These are phyloP conservation scores for Drosophila pullipes DNA, from an alignment of 2,888 invertebrate genomes.

Conservation along the genomic window DNA sequence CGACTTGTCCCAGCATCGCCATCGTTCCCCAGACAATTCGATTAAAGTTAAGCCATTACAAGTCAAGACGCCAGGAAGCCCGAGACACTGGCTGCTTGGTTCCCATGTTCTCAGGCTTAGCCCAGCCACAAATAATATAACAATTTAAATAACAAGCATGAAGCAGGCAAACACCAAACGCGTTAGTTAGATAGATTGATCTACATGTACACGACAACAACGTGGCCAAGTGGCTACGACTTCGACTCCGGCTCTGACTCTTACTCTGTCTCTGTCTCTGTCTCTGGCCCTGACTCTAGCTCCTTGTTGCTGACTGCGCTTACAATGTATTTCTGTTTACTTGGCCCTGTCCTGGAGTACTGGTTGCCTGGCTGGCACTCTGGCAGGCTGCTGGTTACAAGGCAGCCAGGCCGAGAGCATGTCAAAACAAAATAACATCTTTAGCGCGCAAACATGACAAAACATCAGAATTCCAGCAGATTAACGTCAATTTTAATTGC, in stretches of 20 bases:
- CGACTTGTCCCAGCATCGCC: slow-evolving; percentile 22
- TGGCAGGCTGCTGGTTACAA: slow-evolving; percentile 36
- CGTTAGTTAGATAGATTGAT: slow-evolving; percentile 81
- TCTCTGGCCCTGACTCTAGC: slow-evolving; percentile 17
- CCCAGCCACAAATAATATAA: slow-evolving; percentile 78
- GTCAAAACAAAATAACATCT: slow-evolving; percentile 81
- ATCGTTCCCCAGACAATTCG: slow-evolving; percentile 65
- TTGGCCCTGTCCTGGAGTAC: slow-evolving; percentile 37
- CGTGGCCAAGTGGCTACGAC: slow-evolving; percentile 49
- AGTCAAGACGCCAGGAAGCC: slow-evolving; percentile 45
- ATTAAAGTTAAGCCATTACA: slow-evolving; percentile 76
- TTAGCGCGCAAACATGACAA: slow-evolving; percentile 82
- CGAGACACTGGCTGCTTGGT: slow-evolving; percentile 24
- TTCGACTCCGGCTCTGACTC: not conserved
- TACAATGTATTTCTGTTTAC: slow-evolving; percentile 25
- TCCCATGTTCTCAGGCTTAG: slow-evolving; percentile 70
- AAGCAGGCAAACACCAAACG: slow-evolving; percentile 77
- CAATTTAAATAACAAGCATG: slow-evolving; percentile 80
- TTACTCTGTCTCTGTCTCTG: not conserved
- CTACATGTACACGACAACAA: slow-evolving; percentile 78
- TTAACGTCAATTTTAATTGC: slow-evolving; percentile 82
- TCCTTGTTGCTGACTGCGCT: slow-evolving; percentile 48
- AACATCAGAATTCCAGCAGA: slow-evolving; percentile 82
- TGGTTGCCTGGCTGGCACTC: slow-evolving; percentile 19
- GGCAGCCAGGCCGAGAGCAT: slow-evolving; percentile 73